Evolutionary conservation across 2,888 invertebrate species (phyloP).

Genomic region (Rhagonycha lutea): DNA sequence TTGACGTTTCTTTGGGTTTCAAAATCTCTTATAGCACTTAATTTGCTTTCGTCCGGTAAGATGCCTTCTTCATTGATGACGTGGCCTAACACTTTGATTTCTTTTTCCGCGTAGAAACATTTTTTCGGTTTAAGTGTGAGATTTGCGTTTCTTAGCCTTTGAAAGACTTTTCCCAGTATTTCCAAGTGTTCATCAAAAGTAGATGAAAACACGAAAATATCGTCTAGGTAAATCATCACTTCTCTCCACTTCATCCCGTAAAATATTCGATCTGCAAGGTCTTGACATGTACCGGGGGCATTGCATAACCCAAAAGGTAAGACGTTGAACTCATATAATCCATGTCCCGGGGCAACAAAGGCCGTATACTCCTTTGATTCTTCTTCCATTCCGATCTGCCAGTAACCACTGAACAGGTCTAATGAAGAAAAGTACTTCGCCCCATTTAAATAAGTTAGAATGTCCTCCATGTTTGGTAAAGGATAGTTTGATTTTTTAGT

Average conservation of each 20-base stretch:
- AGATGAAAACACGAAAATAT: not conserved
- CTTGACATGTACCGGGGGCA: not conserved
- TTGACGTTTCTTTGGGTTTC: constrained; percentile 4
- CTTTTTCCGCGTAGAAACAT: not conserved
- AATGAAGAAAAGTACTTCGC: not conserved
- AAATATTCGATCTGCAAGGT: not conserved
- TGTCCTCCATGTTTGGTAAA: not conserved
- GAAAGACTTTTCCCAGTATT: no score
- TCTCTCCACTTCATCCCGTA: not conserved
- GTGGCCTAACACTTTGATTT: constrained; percentile 5
- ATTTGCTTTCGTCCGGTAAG: constrained; percentile 1
- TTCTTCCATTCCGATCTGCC: not conserved
- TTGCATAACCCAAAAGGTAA: not conserved
- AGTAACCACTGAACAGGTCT: not conserved
- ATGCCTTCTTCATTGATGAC: constrained; percentile 4
- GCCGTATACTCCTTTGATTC: not conserved
- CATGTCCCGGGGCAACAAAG: not conserved
- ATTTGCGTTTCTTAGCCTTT: not conserved
- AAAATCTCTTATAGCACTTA: constrained; percentile 4
- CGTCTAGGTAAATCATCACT: not conserved
- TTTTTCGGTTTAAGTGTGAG: no score
- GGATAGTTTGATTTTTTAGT: no score
- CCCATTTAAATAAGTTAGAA: not conserved
- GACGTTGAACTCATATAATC: not conserved
- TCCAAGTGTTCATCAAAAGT: no score